Evolutionary conservation across 1,140 invertebrate genomes (phyloP), one percentile per base, ranked within the genome.

Genomic region (Hypothenemus hampei): DNA sequence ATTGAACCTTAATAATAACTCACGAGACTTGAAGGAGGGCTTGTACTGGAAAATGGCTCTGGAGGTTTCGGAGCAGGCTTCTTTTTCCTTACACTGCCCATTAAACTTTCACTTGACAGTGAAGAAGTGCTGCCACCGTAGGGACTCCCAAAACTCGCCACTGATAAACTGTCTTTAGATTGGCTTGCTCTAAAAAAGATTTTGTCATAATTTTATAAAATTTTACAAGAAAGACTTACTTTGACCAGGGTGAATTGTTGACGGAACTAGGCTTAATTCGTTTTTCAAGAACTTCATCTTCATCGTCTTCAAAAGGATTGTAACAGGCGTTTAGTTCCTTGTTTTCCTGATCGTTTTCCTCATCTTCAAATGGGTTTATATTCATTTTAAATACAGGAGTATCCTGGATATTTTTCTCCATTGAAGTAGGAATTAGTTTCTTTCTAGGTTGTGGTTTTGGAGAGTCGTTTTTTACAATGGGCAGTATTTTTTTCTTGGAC

Each of bases 41-140:
- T 75, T 33, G 29, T 18, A 6, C n/a, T 13, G 45, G 50, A 20
- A 41, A 49, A 64, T 4, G 65, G 81, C 31, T 68, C 74, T 2
- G 84, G 84, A 43, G 85, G 85, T 20, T 77, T 78, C 1, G 85
- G 85, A 3, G 85, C 84, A 1, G 77, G 80, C 51, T 83, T 81
- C 64, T 85, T 86, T 63, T 86, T 86, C 31, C 79, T 73, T n/a
- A 75, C 59, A 59, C 71, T 73, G 11, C 59, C 59, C 20, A 57
- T 37, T 2, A 36, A 36, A 46, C 59, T 61, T 10, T 41, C 52
- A 23, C 60, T 61, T 1, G 68, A 64, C 8, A 71, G 44, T 2
- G 71, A 71, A 7, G 66, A 63, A n/a, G 48, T 61, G 1, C 69
- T 71, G 4, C 67, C 69, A 6, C 66, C 69, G 13, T 48, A 22